Evolutionary conservation across 2,888 invertebrate genomes (phyloP).

Genomic region (Dryadula phaetusa): DNA sequence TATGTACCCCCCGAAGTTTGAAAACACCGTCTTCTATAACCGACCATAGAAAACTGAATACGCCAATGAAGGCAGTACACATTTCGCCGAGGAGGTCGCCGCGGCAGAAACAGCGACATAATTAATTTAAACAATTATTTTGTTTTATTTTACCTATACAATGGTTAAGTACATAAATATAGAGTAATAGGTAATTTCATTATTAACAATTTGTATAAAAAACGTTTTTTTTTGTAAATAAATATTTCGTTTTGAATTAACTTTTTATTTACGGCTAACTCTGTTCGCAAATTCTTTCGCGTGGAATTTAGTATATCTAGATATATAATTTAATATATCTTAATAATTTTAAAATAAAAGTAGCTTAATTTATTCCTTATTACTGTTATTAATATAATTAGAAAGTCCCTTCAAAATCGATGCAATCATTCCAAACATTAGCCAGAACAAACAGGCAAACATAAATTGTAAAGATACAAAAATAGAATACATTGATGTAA

Average conservation of each 20-base stretch:
- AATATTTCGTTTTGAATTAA: constrained; percentile 27
- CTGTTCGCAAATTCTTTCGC: too few species aligned
- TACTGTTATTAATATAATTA: too few species aligned
- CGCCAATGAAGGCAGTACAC: constrained; percentile 84
- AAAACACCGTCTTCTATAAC: constrained; percentile 71
- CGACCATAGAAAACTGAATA: constrained; percentile 79
- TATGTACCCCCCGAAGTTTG: constrained; percentile 83
- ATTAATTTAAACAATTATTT: constrained; percentile 30
- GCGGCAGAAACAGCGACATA: constrained; percentile 55
- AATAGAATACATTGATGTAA: too few species aligned
- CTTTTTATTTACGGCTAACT: not conserved
- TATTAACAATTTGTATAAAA: constrained; percentile 40
- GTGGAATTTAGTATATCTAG: too few species aligned
- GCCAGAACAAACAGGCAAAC: too few species aligned
- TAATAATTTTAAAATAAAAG: too few species aligned
- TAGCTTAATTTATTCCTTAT: too few species aligned
- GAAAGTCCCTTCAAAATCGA: too few species aligned
- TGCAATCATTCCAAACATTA: too few species aligned
- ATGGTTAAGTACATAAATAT: constrained; percentile 38
- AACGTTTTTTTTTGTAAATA: constrained; percentile 40
- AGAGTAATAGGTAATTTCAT: constrained; percentile 35
- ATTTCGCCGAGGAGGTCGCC: constrained; percentile 77
- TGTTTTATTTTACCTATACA: constrained; percentile 17
- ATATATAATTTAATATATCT: too few species aligned
- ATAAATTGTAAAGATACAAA: too few species aligned